Evolutionary conservation across 2,797 vertebrate genomes (phyloP), one percentile per base, ranked within the genome.

Genomic region (Mastacembelus armatus): DNA sequence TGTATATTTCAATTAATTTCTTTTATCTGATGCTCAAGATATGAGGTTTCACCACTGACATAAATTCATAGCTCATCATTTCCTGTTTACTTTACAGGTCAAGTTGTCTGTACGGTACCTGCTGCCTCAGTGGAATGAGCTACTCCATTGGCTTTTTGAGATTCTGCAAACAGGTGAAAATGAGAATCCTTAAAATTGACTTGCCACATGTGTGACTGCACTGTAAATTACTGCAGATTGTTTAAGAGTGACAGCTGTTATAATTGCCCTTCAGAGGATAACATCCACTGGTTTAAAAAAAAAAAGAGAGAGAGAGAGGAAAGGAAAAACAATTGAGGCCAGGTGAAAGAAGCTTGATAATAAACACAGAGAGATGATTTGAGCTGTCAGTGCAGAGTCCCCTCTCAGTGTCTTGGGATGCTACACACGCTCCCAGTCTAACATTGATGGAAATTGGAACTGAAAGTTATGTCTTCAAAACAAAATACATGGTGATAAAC

Each of bases 141-240:
- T 98, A 99, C 77, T 99, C 98, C 56, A 99, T 99, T 0, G 96
- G 97, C 32, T 98, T 99, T 85, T 94, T 99, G 76, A 94, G 98
- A 73, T 98, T 99, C 92, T 99, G 97, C 87, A 99, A 98, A 88
- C 98, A 98, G 96, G 98, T 98, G 87, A 88, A 95, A n/a, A n/a
- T n/a, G n/a, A n/a, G n/a, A n/a, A n/a, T n/a, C n/a, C n/a, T n/a
- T n/a, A n/a, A n/a, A n/a, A n/a, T n/a, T n/a, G n/a, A n/a, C n/a
- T n/a, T n/a, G n/a, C n/a, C n/a, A n/a, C n/a, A n/a, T n/a, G n/a
- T n/a, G n/a, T n/a, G n/a, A n/a, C n/a, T n/a, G n/a, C n/a, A n/a
- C 30, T 29, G 15, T 57, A 71, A 70, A 80, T 83, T 62, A 66
- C 42, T 40, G 27, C 47, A 63, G 44, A 10, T 81, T 77, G 47